phyloP scores from a whole-genome alignment of 2,797 vertebrate genomes.

The Heliangelus exortis region DNA sequence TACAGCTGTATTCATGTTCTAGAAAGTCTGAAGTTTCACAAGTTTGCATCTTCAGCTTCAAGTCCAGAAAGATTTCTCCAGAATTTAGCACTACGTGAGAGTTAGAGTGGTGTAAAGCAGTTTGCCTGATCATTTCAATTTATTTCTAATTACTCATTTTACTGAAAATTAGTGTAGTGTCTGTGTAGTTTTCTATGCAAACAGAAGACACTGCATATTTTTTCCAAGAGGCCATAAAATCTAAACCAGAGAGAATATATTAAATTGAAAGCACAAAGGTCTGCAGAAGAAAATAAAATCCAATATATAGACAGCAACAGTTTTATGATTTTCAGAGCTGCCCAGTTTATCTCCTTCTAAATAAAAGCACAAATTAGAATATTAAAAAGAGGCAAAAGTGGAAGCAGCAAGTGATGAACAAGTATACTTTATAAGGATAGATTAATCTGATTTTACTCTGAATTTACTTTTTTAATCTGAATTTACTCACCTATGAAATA shows the following conservation, averaged over 20 bases:
- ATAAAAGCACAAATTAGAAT: not conserved
- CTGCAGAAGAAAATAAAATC: not conserved
- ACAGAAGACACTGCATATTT: not conserved
- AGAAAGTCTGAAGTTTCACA: slow-evolving; percentile 25
- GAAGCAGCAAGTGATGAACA: not conserved
- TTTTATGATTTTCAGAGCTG: not conserved
- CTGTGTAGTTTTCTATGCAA: not conserved
- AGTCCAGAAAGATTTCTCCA: slow-evolving; percentile 25
- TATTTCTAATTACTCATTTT: not conserved
- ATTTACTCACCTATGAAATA: not conserved
- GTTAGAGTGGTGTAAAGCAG: not conserved
- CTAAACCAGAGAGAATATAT: not conserved
- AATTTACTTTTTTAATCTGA: not conserved
- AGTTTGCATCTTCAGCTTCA: slow-evolving; percentile 2
- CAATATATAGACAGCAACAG: not conserved
- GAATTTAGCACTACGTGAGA: not conserved
- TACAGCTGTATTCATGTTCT: slow-evolving; percentile 42
- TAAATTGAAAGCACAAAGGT: not conserved
- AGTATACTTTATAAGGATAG: accelerated
- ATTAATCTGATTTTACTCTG: not conserved
- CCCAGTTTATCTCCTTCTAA: not conserved
- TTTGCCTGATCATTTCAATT: not conserved
- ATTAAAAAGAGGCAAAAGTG: not conserved
- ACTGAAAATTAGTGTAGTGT: not conserved
- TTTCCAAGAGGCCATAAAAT: not conserved